Percentiles rank a stretch among this genome's conserved stretches.
Conservation (phyloP, 2,797 vertebrate genomes). For the Limosa lapponica region DNA sequence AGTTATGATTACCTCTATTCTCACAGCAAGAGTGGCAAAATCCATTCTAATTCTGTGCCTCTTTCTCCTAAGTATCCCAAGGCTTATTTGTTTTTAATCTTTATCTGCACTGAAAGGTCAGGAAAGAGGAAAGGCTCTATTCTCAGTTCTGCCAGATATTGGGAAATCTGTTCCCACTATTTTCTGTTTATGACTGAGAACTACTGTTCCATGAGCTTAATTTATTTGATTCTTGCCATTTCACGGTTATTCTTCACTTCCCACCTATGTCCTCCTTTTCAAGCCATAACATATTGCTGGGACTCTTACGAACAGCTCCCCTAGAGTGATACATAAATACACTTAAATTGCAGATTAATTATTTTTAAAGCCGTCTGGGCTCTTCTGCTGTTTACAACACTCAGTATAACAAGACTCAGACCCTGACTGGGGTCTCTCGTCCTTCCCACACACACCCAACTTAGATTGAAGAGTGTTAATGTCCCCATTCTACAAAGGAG, state of each 20-base stretch:
- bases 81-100: neutral
- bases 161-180: neutral
- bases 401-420: neutral
- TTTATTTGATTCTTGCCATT: slow-evolving; percentile 16
- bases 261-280: neutral
- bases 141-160: neutral
- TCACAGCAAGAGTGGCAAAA: neutral
- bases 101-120: neutral
- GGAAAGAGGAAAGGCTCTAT: neutral
- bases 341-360: neutral
- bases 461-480: neutral
- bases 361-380: neutral
- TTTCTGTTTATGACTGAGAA: neutral
- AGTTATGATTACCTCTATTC: neutral
- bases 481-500: neutral
- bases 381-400: neutral
- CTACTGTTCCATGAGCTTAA: neutral
- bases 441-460: neutral
- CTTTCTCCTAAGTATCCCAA: neutral
- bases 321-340: neutral
- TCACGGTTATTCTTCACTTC: neutral
- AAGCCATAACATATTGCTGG: neutral
- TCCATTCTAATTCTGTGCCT: neutral
- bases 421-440: neutral
- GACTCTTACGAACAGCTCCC: neutral